Base-by-base conservation (phyloP, 1,140 invertebrate species). In the Panulirus ornatus region DNA sequence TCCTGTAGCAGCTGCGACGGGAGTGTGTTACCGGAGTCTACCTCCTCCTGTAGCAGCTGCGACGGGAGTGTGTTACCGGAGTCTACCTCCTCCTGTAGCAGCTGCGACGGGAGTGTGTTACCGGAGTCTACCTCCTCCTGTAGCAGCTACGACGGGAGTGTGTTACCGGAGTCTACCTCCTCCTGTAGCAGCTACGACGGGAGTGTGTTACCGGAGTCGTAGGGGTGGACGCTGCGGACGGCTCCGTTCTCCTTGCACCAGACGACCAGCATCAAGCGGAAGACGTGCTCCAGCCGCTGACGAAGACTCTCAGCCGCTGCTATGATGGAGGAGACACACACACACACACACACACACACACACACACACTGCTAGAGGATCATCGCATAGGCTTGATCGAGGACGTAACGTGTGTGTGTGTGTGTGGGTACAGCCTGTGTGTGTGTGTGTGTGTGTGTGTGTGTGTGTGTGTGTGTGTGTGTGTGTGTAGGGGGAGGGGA, bases 141-240 rank as follows among this genome's bases (percentile, higher is more conserved):
- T n/a, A n/a, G n/a, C n/a, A n/a, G n/a, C n/a, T n/a, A n/a, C n/a
- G n/a, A n/a, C n/a, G n/a, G n/a, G n/a, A n/a, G n/a, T n/a, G n/a
- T n/a, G n/a, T n/a, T n/a, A n/a, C n/a, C n/a, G n/a, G n/a, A n/a
- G n/a, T n/a, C n/a, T n/a, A n/a, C n/a, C n/a, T n/a, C n/a, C n/a
- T n/a, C n/a, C n/a, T n/a, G n/a, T n/a, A n/a, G n/a, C n/a, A n/a
- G n/a, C n/a, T n/a, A n/a, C n/a, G n/a, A n/a, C n/a, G n/a, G n/a
- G n/a, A n/a, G n/a, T n/a, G 79, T 2, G 81, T 88, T 88, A 88
- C 86, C 86, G 27, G 84, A 76, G 76, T 82, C 76, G 63, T 38
- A 51, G 22, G 87, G 87, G 11, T 83, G 66, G 0, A 89, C 47
- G 70, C 79, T 75, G 42, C 87, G 63, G 5, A 83, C 30, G 9